phyloP scores from a whole-genome alignment of 2,888 invertebrate genomes.

The Aplocera efformata region DNA sequence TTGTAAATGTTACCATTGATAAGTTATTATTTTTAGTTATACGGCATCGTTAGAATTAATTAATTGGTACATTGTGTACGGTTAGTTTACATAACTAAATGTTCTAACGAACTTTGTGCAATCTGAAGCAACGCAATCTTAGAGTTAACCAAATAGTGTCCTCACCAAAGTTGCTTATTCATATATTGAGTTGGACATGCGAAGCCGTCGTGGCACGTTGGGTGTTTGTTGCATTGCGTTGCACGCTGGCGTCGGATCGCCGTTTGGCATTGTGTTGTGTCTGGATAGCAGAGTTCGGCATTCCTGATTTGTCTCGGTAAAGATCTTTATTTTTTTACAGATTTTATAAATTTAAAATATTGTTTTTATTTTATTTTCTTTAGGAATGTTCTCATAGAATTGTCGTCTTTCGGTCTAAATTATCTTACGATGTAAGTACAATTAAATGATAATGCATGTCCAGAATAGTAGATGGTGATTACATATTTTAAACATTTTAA shows the following conservation, averaged over 20 bases:
- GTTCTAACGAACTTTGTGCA: slow-evolving; percentile 11
- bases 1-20: slow-evolving; percentile 79
- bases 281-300: slow-evolving; percentile 56
- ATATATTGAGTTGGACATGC: slow-evolving; percentile 26
- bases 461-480: slow-evolving; percentile 67
- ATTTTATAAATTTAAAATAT: slow-evolving; percentile 50
- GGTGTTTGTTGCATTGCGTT: neutral
- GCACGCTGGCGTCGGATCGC: too few species aligned
- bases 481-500: slow-evolving; percentile 71
- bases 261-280: slow-evolving; percentile 28
- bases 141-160: slow-evolving; percentile 37
- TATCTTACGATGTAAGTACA: slow-evolving; percentile 73
- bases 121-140: slow-evolving; percentile 27
- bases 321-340: slow-evolving; percentile 79
- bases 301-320: slow-evolving; percentile 69
- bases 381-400: slow-evolving; percentile 53
- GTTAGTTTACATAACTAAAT: slow-evolving; percentile 1
- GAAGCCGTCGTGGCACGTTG: slow-evolving; percentile 17
- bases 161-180: slow-evolving; percentile 54
- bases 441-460: slow-evolving; percentile 68
- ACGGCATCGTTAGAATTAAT: slow-evolving; percentile 35
- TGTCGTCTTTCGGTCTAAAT: slow-evolving; percentile 65
- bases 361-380: slow-evolving; percentile 30
- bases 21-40: slow-evolving; percentile 66
- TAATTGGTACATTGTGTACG: slow-evolving; percentile 25